Percentiles rank a stretch among this genome's conserved stretches.
phyloP scores from a whole-genome alignment of 2,797 vertebrate species.

The Notolabrus celidotus region DNA sequence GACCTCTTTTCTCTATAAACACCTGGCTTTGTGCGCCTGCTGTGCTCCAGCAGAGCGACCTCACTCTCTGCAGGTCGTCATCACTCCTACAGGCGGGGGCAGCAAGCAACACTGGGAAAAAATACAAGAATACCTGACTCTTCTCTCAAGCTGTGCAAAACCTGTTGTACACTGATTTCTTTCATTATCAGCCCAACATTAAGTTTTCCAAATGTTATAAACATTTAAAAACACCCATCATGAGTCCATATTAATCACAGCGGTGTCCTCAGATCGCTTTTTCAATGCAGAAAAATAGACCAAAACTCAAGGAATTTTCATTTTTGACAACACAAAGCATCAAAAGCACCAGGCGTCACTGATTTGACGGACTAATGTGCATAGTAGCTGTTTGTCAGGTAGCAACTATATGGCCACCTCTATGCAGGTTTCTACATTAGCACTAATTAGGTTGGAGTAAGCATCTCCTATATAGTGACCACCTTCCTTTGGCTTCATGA shows the following conservation, averaged over 20 bases:
- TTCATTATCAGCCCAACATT: background rate
- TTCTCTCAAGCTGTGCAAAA: background rate
- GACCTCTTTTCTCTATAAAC: constrained; percentile 42
- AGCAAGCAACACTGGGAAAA: background rate
- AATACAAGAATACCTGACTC: background rate
- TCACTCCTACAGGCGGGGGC: constrained; percentile 13
- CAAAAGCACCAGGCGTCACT: no score
- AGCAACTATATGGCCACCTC: no score
- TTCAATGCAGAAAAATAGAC: no score
- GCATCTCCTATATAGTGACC: no score
- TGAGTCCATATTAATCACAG: background rate
- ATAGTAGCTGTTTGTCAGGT: no score
- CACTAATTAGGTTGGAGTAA: no score
- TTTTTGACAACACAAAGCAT: no score
- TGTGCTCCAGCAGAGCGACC: constrained; percentile 21
- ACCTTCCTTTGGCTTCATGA: no score
- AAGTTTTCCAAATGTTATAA: background rate
- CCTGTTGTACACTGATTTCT: constrained; percentile 6
- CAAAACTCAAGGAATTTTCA: no score
- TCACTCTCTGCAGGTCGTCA: constrained; percentile 29
- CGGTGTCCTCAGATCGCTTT: background rate
- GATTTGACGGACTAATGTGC: no score
- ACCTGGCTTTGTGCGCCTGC: constrained; percentile 33
- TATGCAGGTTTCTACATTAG: no score
- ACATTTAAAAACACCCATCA: background rate